These are phyloP conservation scores for Gymnocypris eckloni DNA, from an alignment of 2,797 vertebrate species.

Conservation along the genomic window DNA sequence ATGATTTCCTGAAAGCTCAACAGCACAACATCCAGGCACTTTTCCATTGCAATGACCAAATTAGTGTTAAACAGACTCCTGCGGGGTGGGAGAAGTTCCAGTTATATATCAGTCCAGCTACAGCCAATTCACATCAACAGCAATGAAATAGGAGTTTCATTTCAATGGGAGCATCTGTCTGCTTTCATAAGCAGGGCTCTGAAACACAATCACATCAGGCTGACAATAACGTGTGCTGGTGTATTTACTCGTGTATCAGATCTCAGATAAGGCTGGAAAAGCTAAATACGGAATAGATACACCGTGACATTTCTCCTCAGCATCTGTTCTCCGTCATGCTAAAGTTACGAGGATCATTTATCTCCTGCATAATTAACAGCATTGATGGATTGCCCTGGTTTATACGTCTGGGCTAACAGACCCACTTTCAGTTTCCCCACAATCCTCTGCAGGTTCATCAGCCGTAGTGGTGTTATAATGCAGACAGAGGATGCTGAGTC, in stretches of 20 bases:
- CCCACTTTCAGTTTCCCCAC: conserved; percentile 17
- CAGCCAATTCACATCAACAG: not conserved
- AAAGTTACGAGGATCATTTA: conserved; percentile 27
- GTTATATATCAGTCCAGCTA: not conserved
- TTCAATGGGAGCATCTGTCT: conserved; percentile 2
- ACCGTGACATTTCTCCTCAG: conserved; percentile 5
- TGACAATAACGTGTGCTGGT: not conserved
- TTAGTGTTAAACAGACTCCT: not conserved
- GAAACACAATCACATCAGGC: conserved; percentile 32
- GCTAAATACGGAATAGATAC: conserved; percentile 18
- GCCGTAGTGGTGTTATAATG: not conserved
- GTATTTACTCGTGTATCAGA: conserved; percentile 24
- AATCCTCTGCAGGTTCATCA: not conserved
- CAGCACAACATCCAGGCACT: not conserved
- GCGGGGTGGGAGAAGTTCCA: not conserved
- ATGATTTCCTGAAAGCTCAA: not conserved
- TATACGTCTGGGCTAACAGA: not conserved
- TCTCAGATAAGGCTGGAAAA: conserved; percentile 7
- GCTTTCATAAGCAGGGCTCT: not conserved
- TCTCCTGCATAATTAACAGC: conserved; percentile 32
- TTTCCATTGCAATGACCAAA: not conserved
- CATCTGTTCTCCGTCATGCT: conserved; percentile 21
- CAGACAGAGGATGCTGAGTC: conserved; percentile 26
- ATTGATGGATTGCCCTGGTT: conserved; percentile 16
- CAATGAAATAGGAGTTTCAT: not conserved